phyloP scores from a whole-genome alignment of 2,797 vertebrate species.

The Furcifer pardalis region DNA sequence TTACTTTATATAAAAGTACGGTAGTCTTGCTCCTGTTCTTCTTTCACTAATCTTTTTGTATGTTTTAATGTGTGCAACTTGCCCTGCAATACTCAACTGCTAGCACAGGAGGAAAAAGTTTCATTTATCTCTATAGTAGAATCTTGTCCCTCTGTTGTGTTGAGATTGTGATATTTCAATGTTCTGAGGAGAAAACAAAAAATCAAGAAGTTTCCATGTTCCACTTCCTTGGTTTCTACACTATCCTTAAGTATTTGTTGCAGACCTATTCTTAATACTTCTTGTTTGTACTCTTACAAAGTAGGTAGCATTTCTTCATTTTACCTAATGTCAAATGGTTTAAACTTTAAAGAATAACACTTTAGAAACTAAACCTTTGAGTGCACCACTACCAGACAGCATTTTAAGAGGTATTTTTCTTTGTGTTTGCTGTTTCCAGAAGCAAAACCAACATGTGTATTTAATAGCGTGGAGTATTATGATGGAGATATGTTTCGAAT shows the following conservation, averaged over 20 bases:
- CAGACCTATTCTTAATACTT: not conserved
- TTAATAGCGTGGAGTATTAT: constrained; percentile 84
- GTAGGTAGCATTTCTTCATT: no score
- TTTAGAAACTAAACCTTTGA: not conserved
- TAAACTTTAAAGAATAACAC: not conserved
- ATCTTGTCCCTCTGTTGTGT: not conserved
- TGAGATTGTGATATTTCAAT: not conserved
- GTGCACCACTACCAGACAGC: not conserved
- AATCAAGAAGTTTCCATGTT: not conserved
- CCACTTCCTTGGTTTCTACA: not conserved
- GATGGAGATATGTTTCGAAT: constrained; percentile 90
- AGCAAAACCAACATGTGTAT: constrained; percentile 85
- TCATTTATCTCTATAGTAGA: not conserved
- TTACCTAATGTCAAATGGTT: no score
- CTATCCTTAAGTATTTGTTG: not conserved
- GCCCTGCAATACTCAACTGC: not conserved
- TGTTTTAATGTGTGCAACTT: not conserved
- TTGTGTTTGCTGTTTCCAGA: constrained; percentile 72
- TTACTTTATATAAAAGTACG: not conserved
- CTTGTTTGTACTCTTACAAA: not conserved
- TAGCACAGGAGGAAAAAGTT: not conserved
- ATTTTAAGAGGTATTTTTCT: constrained; percentile 8
- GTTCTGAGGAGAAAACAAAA: not conserved
- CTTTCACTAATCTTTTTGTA: not conserved
- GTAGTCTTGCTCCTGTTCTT: no score